Conservation (phyloP, 2,888 invertebrate species). For the Trilocha varians region DNA sequence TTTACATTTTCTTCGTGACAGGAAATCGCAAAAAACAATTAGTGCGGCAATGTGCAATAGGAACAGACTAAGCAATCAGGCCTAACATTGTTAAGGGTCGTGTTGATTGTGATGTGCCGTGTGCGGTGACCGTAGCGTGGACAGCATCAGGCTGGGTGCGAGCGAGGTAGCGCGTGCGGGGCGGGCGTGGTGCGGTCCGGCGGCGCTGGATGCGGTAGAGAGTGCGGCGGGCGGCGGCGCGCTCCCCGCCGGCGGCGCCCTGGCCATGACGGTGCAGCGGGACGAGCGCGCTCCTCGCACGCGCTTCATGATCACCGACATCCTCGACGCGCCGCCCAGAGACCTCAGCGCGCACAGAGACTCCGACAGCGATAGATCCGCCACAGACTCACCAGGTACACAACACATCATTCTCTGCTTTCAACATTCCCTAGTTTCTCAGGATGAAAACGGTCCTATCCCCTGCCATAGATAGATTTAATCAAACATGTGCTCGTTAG, state of each 20-base stretch:
- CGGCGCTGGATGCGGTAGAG: constrained; percentile 55
- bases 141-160: constrained; percentile 40
- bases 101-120: constrained; percentile 10
- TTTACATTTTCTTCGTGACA: background rate
- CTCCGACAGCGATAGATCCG: constrained; percentile 71
- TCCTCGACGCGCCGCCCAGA: constrained; percentile 76
- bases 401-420: no score
- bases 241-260: constrained; percentile 63
- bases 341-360: constrained; percentile 74
- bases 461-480: no score
- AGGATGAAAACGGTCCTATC: no score
- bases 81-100: background rate
- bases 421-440: no score
- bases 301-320: constrained; percentile 93
- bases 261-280: constrained; percentile 78
- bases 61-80: constrained; percentile 13
- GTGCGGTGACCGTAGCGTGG: constrained; percentile 10
- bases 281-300: constrained; percentile 83
- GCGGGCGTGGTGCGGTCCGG: constrained; percentile 43
- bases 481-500: background rate
- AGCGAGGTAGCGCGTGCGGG: constrained; percentile 41
- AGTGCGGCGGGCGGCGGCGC: constrained; percentile 46
- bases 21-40: background rate
- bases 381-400: constrained; percentile 73
- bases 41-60: constrained; percentile 20